A percentile compares a stretch with the other conserved stretches of the same genome.
These are phyloP conservation scores for Mareca strepera DNA, from an alignment of 2,797 vertebrate genomes.

Conservation along the genomic window DNA sequence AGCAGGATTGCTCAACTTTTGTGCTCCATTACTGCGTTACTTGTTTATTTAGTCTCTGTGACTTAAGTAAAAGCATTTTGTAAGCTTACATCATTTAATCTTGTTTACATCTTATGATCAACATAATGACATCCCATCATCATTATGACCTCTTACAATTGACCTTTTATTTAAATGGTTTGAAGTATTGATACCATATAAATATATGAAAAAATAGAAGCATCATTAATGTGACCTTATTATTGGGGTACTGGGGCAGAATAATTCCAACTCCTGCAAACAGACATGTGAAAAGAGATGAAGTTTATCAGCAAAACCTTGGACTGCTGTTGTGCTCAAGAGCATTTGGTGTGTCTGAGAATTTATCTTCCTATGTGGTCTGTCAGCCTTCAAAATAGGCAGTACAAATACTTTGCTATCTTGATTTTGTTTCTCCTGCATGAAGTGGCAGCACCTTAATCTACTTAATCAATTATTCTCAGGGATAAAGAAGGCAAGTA, in stretches of 20 bases:
- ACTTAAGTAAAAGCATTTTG: not conserved
- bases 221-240: not conserved
- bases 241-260: not conserved
- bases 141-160: not conserved
- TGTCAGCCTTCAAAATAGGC: not conserved
- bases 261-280: not conserved
- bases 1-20: not conserved
- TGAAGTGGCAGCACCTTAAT: not conserved
- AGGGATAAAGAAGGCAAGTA: not conserved
- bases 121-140: not conserved
- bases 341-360: not conserved
- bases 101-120: not conserved
- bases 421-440: not conserved
- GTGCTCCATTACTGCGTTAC: not conserved
- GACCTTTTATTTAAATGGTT: not conserved
- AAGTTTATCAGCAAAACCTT: not conserved
- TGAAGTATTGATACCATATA: not conserved
- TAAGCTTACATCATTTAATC: not conserved
- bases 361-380: not conserved
- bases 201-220: not conserved
- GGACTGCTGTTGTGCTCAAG: not conserved
- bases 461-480: not conserved
- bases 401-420: not conserved
- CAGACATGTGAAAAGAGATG: not conserved
- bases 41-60: not conserved